Base-by-base conservation (phyloP, 2,797 vertebrate species). In the Dromococcyx pavoninus region DNA sequence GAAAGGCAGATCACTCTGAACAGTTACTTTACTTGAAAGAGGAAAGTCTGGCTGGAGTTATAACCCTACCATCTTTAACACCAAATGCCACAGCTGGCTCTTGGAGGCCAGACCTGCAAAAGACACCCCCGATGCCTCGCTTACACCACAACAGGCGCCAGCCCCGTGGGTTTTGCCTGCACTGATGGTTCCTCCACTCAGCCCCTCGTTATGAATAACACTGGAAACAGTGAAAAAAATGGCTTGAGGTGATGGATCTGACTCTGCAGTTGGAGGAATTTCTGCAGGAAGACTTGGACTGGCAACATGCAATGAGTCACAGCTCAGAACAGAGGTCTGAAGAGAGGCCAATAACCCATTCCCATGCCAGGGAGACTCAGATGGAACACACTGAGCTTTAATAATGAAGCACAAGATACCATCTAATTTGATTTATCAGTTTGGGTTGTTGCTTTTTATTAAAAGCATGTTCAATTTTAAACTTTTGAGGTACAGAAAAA, bases 241-340 rank as follows among this genome's bases (percentile, higher is more conserved):
- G 3, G 10, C 17, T 74, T 33, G 13, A 67, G 33, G 27, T 7
- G 23, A 44, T 18, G 7, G 4, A 3, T 51, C 33, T 58, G 5
- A 14, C 37, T n/a, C 62, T 73, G 33, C 8, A 37, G 4, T 0
- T 19, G 50, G 64, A 64, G 10, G 19, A 51, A n/a, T 41, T 5
- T 0, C n/a, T 25, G 44, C 23, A 77, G 69, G 44, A 92, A 57
- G 35, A 14, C 4, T 80, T 41, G 33, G 41, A 1, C 0, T 32
- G 35, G 27, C 16, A 22, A 5, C 0, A 0, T n/a, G 19, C 32
- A 21, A 2, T 1, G 9, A 83, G 32, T 5, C 3, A 0, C 27
- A 30, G 16, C 33, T 56, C 25, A 1, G 28, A 46, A 21, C 13
- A 82, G 37, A 71, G 22, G 4, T 46, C 22, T 44, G 43, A 80